A percentile compares a stretch with the other conserved stretches of the same genome.
Conservation (phyloP, 2,888 invertebrate species). For the Ommatoiulus sabulosus region DNA sequence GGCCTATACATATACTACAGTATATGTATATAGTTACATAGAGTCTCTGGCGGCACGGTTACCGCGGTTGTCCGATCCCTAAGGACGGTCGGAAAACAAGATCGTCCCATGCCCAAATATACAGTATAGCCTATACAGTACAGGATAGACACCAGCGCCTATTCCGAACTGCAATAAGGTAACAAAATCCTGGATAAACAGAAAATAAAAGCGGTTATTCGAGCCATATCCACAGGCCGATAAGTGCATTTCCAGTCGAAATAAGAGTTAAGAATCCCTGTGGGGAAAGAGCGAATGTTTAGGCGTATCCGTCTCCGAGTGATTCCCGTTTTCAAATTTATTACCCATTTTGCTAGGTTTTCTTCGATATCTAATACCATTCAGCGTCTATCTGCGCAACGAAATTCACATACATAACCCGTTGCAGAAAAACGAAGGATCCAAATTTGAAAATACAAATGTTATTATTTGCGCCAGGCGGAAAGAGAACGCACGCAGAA, state of each 20-base stretch:
- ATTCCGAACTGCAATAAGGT: background rate
- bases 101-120: too few relatives aligned
- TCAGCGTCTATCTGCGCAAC: background rate
- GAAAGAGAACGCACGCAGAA: background rate
- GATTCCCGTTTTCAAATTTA: background rate
- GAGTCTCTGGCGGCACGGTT: too few relatives aligned
- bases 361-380: conserved; percentile 2
- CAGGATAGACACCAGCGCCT: too few relatives aligned
- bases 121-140: too few relatives aligned
- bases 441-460: conserved; percentile 26
- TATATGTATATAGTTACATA: too few relatives aligned
- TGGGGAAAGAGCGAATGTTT: background rate
- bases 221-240: background rate
- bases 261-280: background rate
- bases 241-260: background rate
- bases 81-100: too few relatives aligned
- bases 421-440: background rate
- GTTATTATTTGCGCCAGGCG: conserved; percentile 1
- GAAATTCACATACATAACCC: background rate
- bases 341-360: background rate
- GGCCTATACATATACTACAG: too few relatives aligned
- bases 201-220: background rate
- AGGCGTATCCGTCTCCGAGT: background rate
- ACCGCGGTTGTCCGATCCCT: too few relatives aligned
- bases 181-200: background rate